Conservation (phyloP, 2,888 invertebrate genomes). For the Cheilosia urbana region DNA sequence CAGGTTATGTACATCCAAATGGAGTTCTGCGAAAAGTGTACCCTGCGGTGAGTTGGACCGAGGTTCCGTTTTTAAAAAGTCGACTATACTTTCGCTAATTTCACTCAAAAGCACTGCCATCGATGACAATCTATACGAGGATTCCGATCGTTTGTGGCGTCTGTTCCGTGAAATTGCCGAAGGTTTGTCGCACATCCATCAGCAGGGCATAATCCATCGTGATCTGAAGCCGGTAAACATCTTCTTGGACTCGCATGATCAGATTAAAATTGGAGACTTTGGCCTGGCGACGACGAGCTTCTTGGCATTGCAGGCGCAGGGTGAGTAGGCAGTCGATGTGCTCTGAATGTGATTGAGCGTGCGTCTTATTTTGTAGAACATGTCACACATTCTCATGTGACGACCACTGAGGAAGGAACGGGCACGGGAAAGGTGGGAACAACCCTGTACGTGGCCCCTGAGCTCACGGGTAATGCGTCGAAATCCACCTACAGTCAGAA, state of each 20-base stretch:
- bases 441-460: slow-evolving; percentile 97
- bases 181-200: slow-evolving; percentile 94
- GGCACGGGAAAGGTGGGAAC: slow-evolving; percentile 96
- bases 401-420: slow-evolving; percentile 80
- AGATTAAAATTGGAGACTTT: slow-evolving; percentile 98
- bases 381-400: slow-evolving; percentile 77
- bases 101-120: slow-evolving; percentile 88
- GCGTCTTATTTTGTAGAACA: slow-evolving; percentile 46
- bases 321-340: slow-evolving; percentile 41
- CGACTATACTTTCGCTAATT: slow-evolving; percentile 6
- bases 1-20: slow-evolving; percentile 95
- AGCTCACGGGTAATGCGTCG: slow-evolving; percentile 88
- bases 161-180: slow-evolving; percentile 97
- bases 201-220: slow-evolving; percentile 94
- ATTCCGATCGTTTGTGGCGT: slow-evolving; percentile 93
- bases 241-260: slow-evolving; percentile 96
- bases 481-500: slow-evolving; percentile 94
- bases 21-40: slow-evolving; percentile 99
- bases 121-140: slow-evolving; percentile 90
- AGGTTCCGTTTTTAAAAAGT: slow-evolving; percentile 6
- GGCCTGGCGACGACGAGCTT: slow-evolving; percentile 95
- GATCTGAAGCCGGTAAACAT: slow-evolving; percentile 96
- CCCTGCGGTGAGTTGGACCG: slow-evolving; percentile 86
- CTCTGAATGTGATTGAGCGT: neutral
- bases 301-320: slow-evolving; percentile 82